Percentiles rank a stretch among this genome's conserved stretches.
phyloP scores from a whole-genome alignment of 2,888 invertebrate genomes.

The Auanema freiburgensis region DNA sequence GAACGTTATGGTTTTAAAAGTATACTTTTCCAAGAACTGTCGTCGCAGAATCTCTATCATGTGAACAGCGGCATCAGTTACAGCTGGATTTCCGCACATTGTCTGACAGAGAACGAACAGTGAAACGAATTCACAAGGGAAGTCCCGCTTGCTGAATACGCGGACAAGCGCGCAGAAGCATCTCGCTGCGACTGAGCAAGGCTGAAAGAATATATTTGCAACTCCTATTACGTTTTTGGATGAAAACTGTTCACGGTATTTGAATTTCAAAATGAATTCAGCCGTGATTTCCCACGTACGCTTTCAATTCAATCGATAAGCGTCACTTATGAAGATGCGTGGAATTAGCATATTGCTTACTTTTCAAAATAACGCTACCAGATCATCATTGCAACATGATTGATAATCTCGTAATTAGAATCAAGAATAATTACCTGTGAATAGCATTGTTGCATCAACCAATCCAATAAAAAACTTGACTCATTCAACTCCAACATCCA shows the following conservation, averaged over 20 bases:
- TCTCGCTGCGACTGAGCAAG: conserved; percentile 80
- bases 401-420: no score
- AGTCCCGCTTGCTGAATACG: conserved; percentile 89
- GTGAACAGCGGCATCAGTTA: conserved; percentile 78
- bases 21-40: conserved; percentile 78
- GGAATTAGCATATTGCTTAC: no score
- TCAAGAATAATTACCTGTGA: conserved; percentile 20
- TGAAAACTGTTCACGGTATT: not conserved
- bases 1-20: not conserved
- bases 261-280: not conserved
- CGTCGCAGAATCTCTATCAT: conserved; percentile 87
- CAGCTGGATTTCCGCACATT: conserved; percentile 37
- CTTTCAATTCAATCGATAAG: no score
- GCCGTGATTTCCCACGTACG: not conserved
- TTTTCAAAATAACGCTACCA: no score
- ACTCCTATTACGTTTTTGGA: not conserved
- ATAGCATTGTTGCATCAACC: conserved; percentile 96
- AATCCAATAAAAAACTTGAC: conserved; percentile 86
- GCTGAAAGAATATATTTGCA: conserved; percentile 14
- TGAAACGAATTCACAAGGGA: conserved; percentile 82
- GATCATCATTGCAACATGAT: no score
- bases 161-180: conserved; percentile 93
- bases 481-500: conserved; percentile 90
- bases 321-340: no score
- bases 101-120: conserved; percentile 90